A percentile compares a stretch with the other conserved stretches of the same genome.
Conservation (phyloP, 2,888 invertebrate genomes). For the Orthonychiurus folsomi region DNA sequence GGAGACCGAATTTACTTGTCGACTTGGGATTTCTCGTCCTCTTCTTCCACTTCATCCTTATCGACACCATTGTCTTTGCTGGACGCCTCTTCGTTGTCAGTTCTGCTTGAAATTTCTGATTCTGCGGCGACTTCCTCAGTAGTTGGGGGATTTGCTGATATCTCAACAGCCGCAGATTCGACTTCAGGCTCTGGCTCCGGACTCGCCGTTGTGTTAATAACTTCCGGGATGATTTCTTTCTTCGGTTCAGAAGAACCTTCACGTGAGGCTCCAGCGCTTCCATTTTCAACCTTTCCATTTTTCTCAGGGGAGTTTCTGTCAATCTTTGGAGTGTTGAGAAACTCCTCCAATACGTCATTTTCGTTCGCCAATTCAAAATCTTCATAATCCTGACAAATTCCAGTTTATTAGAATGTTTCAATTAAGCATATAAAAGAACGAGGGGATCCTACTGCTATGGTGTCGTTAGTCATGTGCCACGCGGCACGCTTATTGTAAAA, state of each 20-base stretch:
- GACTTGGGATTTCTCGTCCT: slow-evolving; percentile 32
- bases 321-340: slow-evolving; percentile 57
- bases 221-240: slow-evolving; percentile 15
- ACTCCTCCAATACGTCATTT: slow-evolving; percentile 77
- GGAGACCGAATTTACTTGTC: neutral
- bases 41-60: slow-evolving; percentile 33
- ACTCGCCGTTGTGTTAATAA: neutral
- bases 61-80: slow-evolving; percentile 19
- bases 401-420: no score
- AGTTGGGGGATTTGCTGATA: slow-evolving; percentile 12
- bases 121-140: neutral
- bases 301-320: slow-evolving; percentile 24
- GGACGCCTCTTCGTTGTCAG: neutral
- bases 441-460: no score
- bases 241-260: slow-evolving; percentile 33
- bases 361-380: slow-evolving; percentile 86
- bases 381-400: slow-evolving; percentile 74
- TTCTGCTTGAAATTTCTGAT: slow-evolving; percentile 3
- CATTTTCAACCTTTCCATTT: slow-evolving; percentile 19
- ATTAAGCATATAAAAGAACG: no score
- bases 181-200: slow-evolving; percentile 7
- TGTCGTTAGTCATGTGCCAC: no score
- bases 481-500: no score
- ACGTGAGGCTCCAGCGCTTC: slow-evolving; percentile 30
- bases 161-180: slow-evolving; percentile 8